A percentile compares a stretch with the other conserved stretches of the same genome.
phyloP scores from a whole-genome alignment of 2,797 vertebrate genomes.

The Anguilla obscura region DNA sequence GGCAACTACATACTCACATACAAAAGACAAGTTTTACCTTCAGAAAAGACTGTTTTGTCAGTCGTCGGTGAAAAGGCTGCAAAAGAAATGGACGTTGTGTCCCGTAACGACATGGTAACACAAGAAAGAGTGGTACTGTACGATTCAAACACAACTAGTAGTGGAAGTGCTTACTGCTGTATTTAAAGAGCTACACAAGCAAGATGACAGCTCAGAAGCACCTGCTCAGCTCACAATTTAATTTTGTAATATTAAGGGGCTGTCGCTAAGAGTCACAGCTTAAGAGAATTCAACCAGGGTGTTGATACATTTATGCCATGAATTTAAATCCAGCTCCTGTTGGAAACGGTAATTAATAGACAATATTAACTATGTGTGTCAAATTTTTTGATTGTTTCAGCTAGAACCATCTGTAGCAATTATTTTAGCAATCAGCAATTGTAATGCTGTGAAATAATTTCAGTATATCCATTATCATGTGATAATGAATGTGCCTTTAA shows the following conservation, averaged over 20 bases:
- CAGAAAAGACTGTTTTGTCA: constrained; percentile 16
- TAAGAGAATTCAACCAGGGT: background rate
- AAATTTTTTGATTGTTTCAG: background rate
- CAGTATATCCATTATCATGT: background rate
- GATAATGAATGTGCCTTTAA: background rate
- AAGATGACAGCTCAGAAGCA: background rate
- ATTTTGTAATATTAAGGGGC: background rate
- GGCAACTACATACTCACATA: background rate
- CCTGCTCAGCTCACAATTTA: background rate
- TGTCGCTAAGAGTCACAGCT: background rate
- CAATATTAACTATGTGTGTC: background rate
- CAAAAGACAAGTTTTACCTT: constrained; percentile 13
- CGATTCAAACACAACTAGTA: background rate
- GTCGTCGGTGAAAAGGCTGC: constrained; percentile 6
- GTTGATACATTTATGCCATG: background rate
- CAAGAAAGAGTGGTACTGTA: background rate
- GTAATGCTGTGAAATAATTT: background rate
- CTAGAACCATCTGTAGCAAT: background rate
- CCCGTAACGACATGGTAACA: constrained; percentile 5
- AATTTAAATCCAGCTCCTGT: background rate
- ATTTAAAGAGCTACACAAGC: background rate
- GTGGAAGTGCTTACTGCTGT: background rate
- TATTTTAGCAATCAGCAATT: background rate
- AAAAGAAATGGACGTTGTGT: constrained; percentile 17
- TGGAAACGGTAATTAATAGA: background rate